Evolutionary conservation across 2,888 invertebrate genomes (phyloP).

Genomic region (Tetrapedia diversipes): DNA sequence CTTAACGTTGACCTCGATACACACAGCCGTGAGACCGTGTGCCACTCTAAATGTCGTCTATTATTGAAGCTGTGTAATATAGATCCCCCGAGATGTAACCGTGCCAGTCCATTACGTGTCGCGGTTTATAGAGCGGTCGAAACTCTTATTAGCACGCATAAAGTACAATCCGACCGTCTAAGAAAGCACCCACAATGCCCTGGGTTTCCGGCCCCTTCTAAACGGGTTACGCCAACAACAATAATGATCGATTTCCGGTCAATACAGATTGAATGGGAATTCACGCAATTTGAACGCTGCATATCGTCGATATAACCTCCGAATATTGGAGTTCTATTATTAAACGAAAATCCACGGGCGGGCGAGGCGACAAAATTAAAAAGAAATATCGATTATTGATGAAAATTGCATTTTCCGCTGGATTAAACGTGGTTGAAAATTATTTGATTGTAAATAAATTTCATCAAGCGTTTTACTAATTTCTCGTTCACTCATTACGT

Average conservation of each 20-base stretch:
- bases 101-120: constrained; percentile 28
- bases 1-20: constrained; percentile 46
- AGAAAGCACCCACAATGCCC: background rate
- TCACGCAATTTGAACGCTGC: constrained; percentile 37
- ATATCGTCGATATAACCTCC: background rate
- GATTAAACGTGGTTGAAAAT: constrained; percentile 16
- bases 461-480: background rate
- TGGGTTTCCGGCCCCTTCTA: background rate
- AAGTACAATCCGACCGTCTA: background rate
- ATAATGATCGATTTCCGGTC: constrained; percentile 31
- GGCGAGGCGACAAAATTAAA: constrained; percentile 3
- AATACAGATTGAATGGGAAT: constrained; percentile 23
- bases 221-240: background rate
- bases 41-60: constrained; percentile 33
- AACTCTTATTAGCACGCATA: constrained; percentile 28
- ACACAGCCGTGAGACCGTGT: constrained; percentile 28
- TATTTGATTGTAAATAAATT: background rate
- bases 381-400: constrained; percentile 26
- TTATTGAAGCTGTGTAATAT: constrained; percentile 46
- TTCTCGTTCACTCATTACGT: too few species aligned
- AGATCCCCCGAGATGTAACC: constrained; percentile 43
- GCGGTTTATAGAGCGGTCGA: constrained; percentile 3
- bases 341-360: constrained; percentile 34
- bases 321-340: constrained; percentile 32
- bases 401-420: constrained; percentile 17